These are phyloP conservation scores for Bugula neritina DNA, from an alignment of 2,888 invertebrate species.

Conservation along the genomic window DNA sequence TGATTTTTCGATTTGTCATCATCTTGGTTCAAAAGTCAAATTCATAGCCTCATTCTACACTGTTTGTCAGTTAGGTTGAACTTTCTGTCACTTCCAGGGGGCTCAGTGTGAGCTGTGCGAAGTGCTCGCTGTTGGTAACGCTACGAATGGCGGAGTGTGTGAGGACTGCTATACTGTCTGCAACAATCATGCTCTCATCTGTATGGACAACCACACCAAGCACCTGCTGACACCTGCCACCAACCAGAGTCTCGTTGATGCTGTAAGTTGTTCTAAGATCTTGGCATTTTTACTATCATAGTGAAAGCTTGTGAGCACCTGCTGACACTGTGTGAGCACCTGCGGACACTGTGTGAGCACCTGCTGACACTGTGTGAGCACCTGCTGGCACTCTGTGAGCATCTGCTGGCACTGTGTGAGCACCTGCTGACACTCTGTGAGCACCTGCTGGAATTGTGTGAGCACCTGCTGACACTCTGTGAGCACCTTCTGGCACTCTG, in stretches of 20 bases:
- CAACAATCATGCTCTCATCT: slow-evolving; percentile 69
- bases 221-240: background rate
- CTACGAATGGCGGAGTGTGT: slow-evolving; percentile 73
- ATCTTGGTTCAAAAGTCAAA: no score
- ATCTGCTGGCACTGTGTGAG: background rate
- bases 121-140: slow-evolving; percentile 85
- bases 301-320: no score
- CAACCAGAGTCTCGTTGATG: slow-evolving; percentile 3
- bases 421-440: background rate
- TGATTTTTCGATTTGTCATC: no score
- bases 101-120: slow-evolving; percentile 84
- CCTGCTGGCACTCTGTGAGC: background rate
- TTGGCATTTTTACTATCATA: background rate
- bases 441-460: no score
- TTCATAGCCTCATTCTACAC: no score
- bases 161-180: slow-evolving; percentile 82
- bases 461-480: background rate
- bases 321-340: background rate
- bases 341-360: background rate
- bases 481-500: background rate
- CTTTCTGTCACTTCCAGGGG: no score
- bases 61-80: no score
- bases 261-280: no score
- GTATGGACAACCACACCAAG: slow-evolving; percentile 31
- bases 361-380: background rate